Evolutionary conservation across 2,888 invertebrate genomes (phyloP), one percentile per base, ranked within the genome.

Genomic region (Tetanocera ferruginea): DNA sequence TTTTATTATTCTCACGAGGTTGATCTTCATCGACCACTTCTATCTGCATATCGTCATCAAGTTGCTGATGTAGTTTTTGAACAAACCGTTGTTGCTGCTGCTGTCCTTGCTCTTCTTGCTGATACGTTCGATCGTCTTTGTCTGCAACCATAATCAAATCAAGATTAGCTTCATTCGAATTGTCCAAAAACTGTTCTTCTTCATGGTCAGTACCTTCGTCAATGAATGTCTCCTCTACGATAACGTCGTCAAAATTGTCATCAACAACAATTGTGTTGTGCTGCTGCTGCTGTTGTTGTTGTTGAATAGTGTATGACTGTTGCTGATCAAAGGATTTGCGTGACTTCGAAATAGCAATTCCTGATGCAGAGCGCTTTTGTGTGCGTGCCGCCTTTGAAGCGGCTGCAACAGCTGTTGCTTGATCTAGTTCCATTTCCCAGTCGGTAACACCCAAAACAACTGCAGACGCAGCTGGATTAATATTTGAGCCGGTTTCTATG

Each of bases 351-450:
- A 28, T 11, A 49, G 67, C 9, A 2, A 57, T 19, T 37, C 62
- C 62, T 31, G 71, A 5, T 43, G 79, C 55, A 19, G 78, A 73
- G 17, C 76, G 75, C 31, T 75, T 80, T 73, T 80, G 80, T 60
- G 80, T 78, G 23, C 76, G 77, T 49, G 79, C 76, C 64, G 80
- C 78, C 51, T 79, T 79, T 2, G 67, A 78, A 28, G 77, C 76
- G n/a, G 81, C 81, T 23, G 81, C 81, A n/a, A 80, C 78, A 77
- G 88, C 82, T 6, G 87, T 86, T 64, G 89, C 92, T 79, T 92
- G 91, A 80, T 92, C 93, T 62, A 93, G 86, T 84, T 93, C 93
- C 90, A 92, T 92, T 86, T 93, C 93, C 93, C 93, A 93, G 82
- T 93, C 93, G 25, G 89, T 89, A 19, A 87, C 86, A 78, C 87